Conservation (phyloP, 2,888 invertebrate genomes). For the Cancer borealis region DNA sequence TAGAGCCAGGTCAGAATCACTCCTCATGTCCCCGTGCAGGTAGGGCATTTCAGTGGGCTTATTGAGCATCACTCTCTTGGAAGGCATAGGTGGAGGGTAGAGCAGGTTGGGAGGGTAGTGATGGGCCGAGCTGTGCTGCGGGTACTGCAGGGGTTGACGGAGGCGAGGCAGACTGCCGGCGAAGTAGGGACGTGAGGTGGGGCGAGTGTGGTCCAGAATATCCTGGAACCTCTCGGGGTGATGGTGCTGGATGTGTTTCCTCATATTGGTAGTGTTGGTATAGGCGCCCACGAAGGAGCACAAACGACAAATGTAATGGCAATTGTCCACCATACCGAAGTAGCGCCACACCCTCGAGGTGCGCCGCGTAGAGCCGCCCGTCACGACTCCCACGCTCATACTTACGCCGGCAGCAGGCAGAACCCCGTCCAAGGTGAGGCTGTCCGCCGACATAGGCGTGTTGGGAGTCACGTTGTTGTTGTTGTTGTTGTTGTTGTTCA, state of each 20-base stretch:
- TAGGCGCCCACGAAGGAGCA: constrained; percentile 77
- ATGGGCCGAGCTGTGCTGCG: constrained; percentile 40
- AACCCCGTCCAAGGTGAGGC: background rate
- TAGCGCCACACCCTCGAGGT: constrained; percentile 77
- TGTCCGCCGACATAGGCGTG: background rate
- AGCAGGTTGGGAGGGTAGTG: constrained; percentile 51
- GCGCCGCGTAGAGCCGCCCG: constrained; percentile 64
- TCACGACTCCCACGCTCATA: constrained; percentile 40
- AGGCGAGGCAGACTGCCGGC: constrained; percentile 5
- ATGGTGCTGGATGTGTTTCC: constrained; percentile 77
- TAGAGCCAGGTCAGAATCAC: background rate
- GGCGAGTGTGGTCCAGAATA: constrained; percentile 77
- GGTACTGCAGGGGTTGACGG: constrained; percentile 58
- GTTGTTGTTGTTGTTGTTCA: constrained; percentile 22
- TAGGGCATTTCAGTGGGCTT: constrained; percentile 57
- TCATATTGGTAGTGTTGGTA: constrained; percentile 77
- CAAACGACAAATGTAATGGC: constrained; percentile 76
- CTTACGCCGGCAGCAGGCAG: background rate
- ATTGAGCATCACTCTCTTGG: constrained; percentile 57
- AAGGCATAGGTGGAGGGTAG: constrained; percentile 52
- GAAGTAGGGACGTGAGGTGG: constrained; percentile 70
- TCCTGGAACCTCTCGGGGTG: constrained; percentile 77
- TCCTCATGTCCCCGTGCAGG: constrained; percentile 39
- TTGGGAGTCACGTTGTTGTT: background rate
- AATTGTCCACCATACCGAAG: constrained; percentile 77